phyloP scores from a whole-genome alignment of 2,888 invertebrate genomes.

The Punctoribates punctum region DNA sequence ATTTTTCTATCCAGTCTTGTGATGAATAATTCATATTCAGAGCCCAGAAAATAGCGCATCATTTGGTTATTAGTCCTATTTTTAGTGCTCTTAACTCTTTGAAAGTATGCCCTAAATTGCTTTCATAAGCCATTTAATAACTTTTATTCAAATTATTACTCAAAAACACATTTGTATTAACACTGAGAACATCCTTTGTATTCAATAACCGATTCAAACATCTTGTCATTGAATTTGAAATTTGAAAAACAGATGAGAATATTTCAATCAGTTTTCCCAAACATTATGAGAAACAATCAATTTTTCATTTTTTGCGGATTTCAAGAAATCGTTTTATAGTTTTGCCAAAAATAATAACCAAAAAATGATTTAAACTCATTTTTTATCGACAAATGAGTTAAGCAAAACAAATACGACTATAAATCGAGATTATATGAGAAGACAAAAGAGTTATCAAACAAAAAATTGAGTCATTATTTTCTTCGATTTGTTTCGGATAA shows the following conservation, averaged over 20 bases:
- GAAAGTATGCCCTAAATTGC: conserved; percentile 5
- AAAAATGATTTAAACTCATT: too few relatives aligned
- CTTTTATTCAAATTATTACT: neutral
- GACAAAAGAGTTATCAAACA: too few relatives aligned
- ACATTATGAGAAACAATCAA: too few relatives aligned
- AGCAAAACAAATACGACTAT: too few relatives aligned
- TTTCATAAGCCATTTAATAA: neutral
- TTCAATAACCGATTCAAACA: neutral
- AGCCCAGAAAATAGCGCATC: conserved; percentile 12
- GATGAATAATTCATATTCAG: conserved; percentile 1
- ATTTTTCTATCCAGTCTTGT: neutral
- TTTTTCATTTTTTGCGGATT: too few relatives aligned
- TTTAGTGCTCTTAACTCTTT: neutral
- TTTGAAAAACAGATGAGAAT: neutral
- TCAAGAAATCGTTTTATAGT: too few relatives aligned
- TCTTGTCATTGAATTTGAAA: neutral
- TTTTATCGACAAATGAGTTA: too few relatives aligned
- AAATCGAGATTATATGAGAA: too few relatives aligned
- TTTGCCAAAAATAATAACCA: too few relatives aligned
- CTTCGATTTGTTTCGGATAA: neutral
- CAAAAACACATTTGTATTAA: neutral
- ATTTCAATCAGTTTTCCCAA: too few relatives aligned
- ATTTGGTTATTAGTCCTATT: conserved; percentile 13
- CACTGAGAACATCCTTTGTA: too few relatives aligned
- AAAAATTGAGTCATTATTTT: conserved; percentile 14